phyloP scores from a whole-genome alignment of 2,797 vertebrate genomes.

The Hapalemur alaotrensis region DNA sequence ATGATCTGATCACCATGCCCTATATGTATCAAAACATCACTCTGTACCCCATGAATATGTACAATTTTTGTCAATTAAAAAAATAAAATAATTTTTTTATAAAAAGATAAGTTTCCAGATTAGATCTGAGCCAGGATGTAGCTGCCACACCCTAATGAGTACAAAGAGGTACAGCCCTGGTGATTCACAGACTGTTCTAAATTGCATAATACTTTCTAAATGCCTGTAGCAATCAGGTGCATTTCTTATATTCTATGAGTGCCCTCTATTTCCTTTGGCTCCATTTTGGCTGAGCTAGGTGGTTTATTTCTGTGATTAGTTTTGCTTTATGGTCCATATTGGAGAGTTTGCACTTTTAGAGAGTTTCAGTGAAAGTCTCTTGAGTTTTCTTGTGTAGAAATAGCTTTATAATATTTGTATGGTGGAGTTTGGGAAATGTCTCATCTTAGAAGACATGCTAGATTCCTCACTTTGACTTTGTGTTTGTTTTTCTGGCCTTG shows the following conservation, averaged over 20 bases:
- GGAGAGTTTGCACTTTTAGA: background rate
- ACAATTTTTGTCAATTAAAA: too few species aligned
- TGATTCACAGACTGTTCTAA: conserved; percentile 19
- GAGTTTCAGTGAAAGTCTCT: background rate
- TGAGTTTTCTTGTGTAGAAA: background rate
- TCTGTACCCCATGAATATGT: too few species aligned
- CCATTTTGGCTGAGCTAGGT: background rate
- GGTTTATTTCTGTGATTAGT: conserved; percentile 13
- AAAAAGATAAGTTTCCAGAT: conserved; percentile 37
- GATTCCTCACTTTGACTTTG: background rate
- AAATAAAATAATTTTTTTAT: too few species aligned
- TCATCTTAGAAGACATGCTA: background rate
- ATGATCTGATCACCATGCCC: too few species aligned
- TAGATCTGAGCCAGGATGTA: background rate
- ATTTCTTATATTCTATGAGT: background rate
- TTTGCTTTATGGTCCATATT: background rate
- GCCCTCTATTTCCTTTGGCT: background rate
- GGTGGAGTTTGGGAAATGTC: background rate
- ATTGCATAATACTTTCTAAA: conserved; percentile 2
- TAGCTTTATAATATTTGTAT: background rate
- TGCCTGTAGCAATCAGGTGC: background rate
- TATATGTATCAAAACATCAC: too few species aligned
- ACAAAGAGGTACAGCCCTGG: background rate
- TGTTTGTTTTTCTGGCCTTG: background rate
- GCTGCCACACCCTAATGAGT: background rate